Base-by-base conservation (phyloP, 92 coral and sea anemone species). In the Palythoa caribaeorum region DNA sequence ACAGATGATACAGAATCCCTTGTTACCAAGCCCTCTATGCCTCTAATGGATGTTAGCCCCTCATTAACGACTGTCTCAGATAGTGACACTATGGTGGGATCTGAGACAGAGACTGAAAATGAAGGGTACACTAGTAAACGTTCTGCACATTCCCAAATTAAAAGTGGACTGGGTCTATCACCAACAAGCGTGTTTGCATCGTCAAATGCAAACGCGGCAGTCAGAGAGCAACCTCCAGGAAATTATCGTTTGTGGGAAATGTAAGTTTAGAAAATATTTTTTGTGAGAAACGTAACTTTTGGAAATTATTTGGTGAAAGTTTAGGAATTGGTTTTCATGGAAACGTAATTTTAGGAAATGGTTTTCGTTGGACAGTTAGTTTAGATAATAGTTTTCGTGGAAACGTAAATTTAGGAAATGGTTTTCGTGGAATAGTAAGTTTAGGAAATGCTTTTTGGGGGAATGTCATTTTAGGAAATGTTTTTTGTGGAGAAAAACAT, bases 21-120 rank as follows among this genome's bases (percentile, higher is more conserved):
- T 2, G 90, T 97, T 69, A 94, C 94, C 71, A 94, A 88, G 69
- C 99, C 99, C 14, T 91, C 99, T 11, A 95, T 97, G 99, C 99
- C 98, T 35, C 63, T 97, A 53, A 93, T 97, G 36, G 98, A 95
- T 62, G 99, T 83, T 14, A 97, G 98, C 63, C 99, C 99, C 2
- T 97, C 99, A 3, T 85, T 95, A 71, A 94, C 97, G 3, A 94
- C 99, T 71, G 96, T 95, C 51, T 95, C 98, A 15, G 98, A 95
- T 71, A 94, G 96, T 85, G 96, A 92, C 53, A 95, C 97, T 20
- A 19, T 92, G 16, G 93, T 90, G 2, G 98, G 93, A 6, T 95
- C 98, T 0, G 99, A 95, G 62, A 80, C 92, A 2, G 98, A 93
- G 79, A 76, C 94, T 6, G 95, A 94, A 54, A 88, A 80, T 3